Evolutionary conservation across 2,888 invertebrate species (phyloP), one percentile per base, ranked within the genome.

Genomic region (Dione juno): DNA sequence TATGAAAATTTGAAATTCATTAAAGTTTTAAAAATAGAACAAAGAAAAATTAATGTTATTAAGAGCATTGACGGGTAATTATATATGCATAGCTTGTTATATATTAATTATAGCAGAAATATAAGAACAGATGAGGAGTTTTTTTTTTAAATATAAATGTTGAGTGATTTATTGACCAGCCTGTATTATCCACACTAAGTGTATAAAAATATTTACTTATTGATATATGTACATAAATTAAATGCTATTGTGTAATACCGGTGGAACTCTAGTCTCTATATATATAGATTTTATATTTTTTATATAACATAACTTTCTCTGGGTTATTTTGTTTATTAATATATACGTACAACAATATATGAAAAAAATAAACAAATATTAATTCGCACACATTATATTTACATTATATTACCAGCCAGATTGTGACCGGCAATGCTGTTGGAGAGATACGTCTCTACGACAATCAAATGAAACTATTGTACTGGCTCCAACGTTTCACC

Each of bases 391-490:
- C 8, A 16, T n/a, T 37, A 40, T 65, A 14, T 43, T 35, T 19
- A 45, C 35, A 1, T 41, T 28, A 43, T 16, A 67, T 37, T 76
- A 68, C 8, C 79, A 94, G 94, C 11, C 81, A 90, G n/a, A 84
- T 95, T 59, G 93, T 94, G 40, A 94, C 94, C 0, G 95, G 94
- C 13, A 95, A 94, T 79, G 83, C 81, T 14, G 75, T 68, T 0
- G 95, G 95, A 0, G 88, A 93, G 58, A 89, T 95, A 58, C 90
- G 88, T 76, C 95, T 95, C 81, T 95, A 95, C 79, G 95, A 95
- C 75, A 84, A 87, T 54, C 90, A 94, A 76, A 80, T 95, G 77
- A 93, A 89, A 79, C 84, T 95, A 66, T 76, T 95, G 61, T 95
- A 94, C 82, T 94, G 94, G 94, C 87, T 93, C 69, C 87, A 92